phyloP scores from a whole-genome alignment of 2,888 invertebrate species.

The Eilema sororculum region DNA sequence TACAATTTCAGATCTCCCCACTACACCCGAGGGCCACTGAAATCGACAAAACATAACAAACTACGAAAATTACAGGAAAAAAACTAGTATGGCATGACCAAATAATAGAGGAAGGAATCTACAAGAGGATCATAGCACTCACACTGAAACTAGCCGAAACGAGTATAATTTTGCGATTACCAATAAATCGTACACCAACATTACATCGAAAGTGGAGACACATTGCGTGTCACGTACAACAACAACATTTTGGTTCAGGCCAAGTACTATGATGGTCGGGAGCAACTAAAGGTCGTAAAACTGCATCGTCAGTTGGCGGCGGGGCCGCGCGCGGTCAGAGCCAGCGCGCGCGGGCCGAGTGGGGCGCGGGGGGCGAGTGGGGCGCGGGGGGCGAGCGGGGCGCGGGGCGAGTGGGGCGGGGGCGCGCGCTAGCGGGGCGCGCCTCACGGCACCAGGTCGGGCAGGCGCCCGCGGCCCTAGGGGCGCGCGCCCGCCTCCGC shows the following conservation, averaged over 20 bases:
- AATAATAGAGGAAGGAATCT: constrained; percentile 38
- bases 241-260: constrained; percentile 44
- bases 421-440: constrained; percentile 45
- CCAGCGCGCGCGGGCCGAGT: constrained; percentile 21
- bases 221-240: background rate
- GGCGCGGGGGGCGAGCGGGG: constrained; percentile 36
- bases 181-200: constrained; percentile 19
- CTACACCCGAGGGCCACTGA: background rate
- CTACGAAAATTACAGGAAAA: constrained; percentile 29
- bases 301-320: constrained; percentile 35
- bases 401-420: constrained; percentile 52
- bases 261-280: constrained; percentile 59
- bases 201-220: constrained; percentile 30
- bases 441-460: constrained; percentile 87
- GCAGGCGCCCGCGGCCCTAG: constrained; percentile 88
- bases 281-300: constrained; percentile 37
- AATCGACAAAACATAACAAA: constrained; percentile 19
- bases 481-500: constrained; percentile 79
- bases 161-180: constrained; percentile 34
- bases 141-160: constrained; percentile 54
- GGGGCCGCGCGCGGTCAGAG: background rate
- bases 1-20: background rate
- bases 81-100: constrained; percentile 30
- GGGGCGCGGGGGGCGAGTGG: constrained; percentile 30
- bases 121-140: constrained; percentile 59